Evolutionary conservation across 2,797 vertebrate species (phyloP).

Genomic region (Ptychobarbus kaznakovi): DNA sequence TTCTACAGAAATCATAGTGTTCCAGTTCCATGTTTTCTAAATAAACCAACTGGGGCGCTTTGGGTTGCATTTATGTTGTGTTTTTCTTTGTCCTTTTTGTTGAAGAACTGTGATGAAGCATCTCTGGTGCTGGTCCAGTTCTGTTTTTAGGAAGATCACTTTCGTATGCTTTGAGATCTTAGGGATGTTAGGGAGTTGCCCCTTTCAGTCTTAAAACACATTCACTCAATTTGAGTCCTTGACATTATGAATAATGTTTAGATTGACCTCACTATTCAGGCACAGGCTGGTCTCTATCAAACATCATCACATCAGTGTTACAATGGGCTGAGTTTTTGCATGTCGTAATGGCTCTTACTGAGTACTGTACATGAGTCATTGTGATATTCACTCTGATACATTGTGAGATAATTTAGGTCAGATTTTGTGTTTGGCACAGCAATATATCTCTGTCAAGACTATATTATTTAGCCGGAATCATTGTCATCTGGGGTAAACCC

Average conservation of each 20-base stretch:
- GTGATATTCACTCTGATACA: constrained; percentile 18
- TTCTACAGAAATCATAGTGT: background rate
- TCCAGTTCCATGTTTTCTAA: background rate
- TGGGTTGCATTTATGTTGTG: background rate
- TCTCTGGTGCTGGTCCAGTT: constrained; percentile 17
- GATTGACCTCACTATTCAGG: background rate
- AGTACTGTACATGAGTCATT: constrained; percentile 20
- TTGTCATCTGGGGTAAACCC: background rate
- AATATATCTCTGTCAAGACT: background rate
- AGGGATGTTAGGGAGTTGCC: background rate
- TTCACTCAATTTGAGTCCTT: background rate
- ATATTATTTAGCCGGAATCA: background rate
- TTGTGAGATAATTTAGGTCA: constrained; percentile 41
- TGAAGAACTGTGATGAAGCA: constrained; percentile 13
- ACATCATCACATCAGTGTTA: background rate
- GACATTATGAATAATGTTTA: constrained; percentile 7
- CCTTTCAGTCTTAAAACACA: background rate
- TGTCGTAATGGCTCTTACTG: background rate
- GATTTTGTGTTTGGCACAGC: background rate
- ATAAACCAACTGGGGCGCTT: background rate
- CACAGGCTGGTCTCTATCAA: background rate
- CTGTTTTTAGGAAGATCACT: constrained; percentile 21
- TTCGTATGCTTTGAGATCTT: background rate
- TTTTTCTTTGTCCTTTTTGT: background rate
- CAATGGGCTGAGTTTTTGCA: background rate